Conservation (phyloP, 2,797 vertebrate genomes). For the Sandelia bainsii region DNA sequence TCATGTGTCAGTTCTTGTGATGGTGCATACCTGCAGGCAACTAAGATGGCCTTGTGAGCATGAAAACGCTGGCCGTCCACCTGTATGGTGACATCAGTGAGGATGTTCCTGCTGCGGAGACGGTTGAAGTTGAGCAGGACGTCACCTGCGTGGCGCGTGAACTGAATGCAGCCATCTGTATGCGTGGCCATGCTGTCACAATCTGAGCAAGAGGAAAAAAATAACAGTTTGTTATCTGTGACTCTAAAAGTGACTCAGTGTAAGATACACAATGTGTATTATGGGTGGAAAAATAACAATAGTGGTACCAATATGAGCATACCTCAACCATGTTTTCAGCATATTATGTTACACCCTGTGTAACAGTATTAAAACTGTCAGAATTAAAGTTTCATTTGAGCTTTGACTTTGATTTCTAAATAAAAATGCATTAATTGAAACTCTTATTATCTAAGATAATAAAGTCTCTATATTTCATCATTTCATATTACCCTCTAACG, state of each 20-base stretch:
- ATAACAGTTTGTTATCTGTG: not conserved
- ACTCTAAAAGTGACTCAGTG: not conserved
- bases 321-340: not conserved
- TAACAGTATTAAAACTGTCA: not conserved
- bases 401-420: not conserved
- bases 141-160: constrained; percentile 94
- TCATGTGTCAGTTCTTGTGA: not conserved
- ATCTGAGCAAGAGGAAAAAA: constrained; percentile 45
- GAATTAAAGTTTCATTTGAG: too few species aligned
- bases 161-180: constrained; percentile 95
- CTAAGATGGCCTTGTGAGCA: constrained; percentile 95
- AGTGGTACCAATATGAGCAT: not conserved
- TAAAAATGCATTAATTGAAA: not conserved
- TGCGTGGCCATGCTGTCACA: constrained; percentile 88
- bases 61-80: constrained; percentile 92
- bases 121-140: constrained; percentile 97
- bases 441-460: not conserved
- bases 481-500: not conserved
- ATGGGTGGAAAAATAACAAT: not conserved
- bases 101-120: constrained; percentile 92
- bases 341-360: too few species aligned
- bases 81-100: constrained; percentile 93
- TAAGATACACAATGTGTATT: not conserved
- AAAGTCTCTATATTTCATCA: not conserved
- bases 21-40: constrained; percentile 94